Evolutionary conservation across 2,888 invertebrate genomes (phyloP).

Genomic region (Macaria notata): DNA sequence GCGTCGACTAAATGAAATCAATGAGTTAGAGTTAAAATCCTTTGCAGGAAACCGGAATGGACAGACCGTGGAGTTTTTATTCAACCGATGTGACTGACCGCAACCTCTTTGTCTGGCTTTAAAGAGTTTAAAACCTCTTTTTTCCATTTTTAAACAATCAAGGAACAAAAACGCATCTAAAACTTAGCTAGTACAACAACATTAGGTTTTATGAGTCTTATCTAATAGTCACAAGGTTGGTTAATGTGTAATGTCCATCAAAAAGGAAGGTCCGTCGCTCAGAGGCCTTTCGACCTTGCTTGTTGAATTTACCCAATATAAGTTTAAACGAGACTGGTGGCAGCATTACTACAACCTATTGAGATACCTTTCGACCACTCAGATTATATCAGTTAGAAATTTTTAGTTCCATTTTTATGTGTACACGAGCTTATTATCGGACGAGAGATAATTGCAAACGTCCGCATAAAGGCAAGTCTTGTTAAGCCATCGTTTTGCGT

Average conservation of each 20-base stretch:
- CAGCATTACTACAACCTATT: no score
- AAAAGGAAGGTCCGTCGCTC: constrained; percentile 36
- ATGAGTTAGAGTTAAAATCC: constrained; percentile 26
- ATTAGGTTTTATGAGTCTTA: constrained; percentile 8
- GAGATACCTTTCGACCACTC: no score
- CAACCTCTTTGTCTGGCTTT: constrained; percentile 18
- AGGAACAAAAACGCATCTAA: constrained; percentile 15
- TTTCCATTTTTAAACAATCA: constrained; percentile 8
- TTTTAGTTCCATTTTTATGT: no score
- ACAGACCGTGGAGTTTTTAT: constrained; percentile 26
- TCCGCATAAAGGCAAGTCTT: constrained; percentile 35
- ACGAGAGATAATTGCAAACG: constrained; percentile 31
- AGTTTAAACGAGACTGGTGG: no score
- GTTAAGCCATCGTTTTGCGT: constrained; percentile 36
- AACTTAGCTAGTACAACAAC: constrained; percentile 9
- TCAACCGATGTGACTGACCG: constrained; percentile 24
- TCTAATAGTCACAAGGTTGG: constrained; percentile 16
- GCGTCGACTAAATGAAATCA: constrained; percentile 24
- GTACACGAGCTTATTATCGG: no score
- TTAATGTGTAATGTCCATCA: constrained; percentile 36
- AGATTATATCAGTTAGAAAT: no score
- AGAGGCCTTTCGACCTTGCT: constrained; percentile 38
- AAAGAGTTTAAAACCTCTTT: no score
- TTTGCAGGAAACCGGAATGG: constrained; percentile 27
- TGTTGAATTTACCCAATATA: constrained; percentile 7